Conservation (phyloP, 30 jellyfish, hydroid and myxozoan genomes). For the Pelagia noctiluca region DNA sequence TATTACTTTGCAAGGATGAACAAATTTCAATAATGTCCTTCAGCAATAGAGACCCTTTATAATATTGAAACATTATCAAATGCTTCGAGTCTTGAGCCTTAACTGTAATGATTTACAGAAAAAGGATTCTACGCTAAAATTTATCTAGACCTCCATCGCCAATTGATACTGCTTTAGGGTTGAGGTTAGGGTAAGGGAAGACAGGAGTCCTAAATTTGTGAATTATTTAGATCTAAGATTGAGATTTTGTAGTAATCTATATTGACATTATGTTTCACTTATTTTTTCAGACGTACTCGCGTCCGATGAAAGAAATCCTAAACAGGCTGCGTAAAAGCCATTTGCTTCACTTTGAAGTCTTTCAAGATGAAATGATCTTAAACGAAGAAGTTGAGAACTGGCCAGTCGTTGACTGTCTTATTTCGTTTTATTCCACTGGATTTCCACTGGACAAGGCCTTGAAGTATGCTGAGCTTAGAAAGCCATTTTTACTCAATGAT, state of each 20-base stretch:
- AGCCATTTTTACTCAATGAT: conserved; percentile 92
- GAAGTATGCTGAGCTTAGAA: conserved; percentile 89
- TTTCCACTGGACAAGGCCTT: conserved; percentile 95
- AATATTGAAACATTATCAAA: no score
- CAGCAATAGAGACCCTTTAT: no score
- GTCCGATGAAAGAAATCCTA: conserved; percentile 98
- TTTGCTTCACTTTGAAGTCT: conserved; percentile 83
- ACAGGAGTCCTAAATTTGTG: not conserved
- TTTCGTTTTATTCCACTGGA: conserved; percentile 97
- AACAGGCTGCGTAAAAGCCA: conserved; percentile 76
- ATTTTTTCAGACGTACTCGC: conserved; percentile 81
- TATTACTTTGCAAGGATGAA: no score
- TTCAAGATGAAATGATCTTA: conserved; percentile 94
- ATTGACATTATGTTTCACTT: not conserved
- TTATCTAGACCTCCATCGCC: no score
- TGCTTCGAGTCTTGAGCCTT: no score
- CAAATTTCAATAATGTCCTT: no score
- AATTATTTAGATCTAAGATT: not conserved
- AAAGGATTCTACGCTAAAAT: no score
- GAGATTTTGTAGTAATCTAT: not conserved
- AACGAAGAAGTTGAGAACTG: conserved; percentile 96
- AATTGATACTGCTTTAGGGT: no score
- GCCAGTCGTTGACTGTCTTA: conserved; percentile 98
- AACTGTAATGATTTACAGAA: no score
- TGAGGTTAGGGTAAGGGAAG: no score